A percentile compares a stretch with the other conserved stretches of the same genome.
Conservation (phyloP, 2,888 invertebrate species). For the Aproaerema taeniolella region DNA sequence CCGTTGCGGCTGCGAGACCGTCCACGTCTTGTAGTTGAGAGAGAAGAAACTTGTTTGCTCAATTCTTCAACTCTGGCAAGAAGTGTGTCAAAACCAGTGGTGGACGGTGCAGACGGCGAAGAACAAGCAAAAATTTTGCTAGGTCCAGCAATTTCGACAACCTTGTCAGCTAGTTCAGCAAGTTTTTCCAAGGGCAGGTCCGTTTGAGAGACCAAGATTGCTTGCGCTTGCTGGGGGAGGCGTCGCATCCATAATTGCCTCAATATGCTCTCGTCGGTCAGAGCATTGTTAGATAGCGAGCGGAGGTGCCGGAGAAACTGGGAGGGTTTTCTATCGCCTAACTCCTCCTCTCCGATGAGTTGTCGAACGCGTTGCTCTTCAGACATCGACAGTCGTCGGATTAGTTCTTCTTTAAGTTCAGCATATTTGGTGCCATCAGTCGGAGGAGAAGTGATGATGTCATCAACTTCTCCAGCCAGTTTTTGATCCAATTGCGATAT, state of each 20-base stretch:
- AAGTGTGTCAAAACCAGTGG: not conserved
- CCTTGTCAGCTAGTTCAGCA: not conserved
- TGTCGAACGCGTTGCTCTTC: constrained; percentile 6
- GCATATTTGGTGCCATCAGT: constrained; percentile 10
- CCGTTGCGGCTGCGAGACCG: not conserved
- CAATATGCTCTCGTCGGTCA: not conserved
- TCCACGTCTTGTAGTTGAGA: not conserved
- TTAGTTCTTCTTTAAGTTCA: constrained; percentile 9
- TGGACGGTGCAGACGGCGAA: not conserved
- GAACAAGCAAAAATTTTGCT: not conserved
- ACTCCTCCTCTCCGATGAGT: too few species aligned
- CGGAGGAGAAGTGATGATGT: constrained; percentile 4
- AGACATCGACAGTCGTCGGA: constrained; percentile 7
- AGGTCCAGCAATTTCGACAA: not conserved
- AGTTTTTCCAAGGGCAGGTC: not conserved
- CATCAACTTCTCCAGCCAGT: not conserved
- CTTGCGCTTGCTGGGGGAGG: not conserved
- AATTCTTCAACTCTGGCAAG: not conserved
- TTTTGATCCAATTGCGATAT: not conserved
- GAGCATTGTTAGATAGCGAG: constrained; percentile 1
- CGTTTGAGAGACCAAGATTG: not conserved
- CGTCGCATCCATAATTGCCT: too few species aligned
- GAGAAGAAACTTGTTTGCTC: not conserved
- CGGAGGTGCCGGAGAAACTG: too few species aligned
- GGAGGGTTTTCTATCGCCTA: too few species aligned